phyloP scores from a whole-genome alignment of 2,797 vertebrate genomes.

The Ara ararauna region DNA sequence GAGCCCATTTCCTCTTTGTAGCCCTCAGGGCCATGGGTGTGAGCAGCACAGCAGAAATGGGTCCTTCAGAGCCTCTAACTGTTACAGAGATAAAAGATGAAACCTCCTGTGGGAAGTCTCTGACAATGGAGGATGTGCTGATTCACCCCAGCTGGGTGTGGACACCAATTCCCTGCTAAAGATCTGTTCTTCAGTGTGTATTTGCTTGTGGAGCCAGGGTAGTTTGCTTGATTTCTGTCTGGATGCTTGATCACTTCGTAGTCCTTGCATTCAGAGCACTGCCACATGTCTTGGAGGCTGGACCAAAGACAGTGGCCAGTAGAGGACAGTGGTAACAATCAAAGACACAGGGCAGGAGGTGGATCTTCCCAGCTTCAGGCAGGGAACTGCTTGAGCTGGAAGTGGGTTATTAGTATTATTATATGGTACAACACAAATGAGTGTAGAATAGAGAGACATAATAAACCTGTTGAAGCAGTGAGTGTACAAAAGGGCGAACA shows the following conservation, averaged over 20 bases:
- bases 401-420: not conserved
- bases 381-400: not conserved
- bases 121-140: not conserved
- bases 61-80: not conserved
- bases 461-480: not conserved
- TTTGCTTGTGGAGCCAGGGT: not conserved
- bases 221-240: not conserved
- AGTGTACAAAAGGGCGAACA: not conserved
- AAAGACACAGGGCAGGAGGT: not conserved
- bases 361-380: not conserved
- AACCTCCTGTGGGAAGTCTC: not conserved
- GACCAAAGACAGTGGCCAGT: not conserved
- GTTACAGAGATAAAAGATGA: not conserved
- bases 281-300: not conserved
- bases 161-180: not conserved
- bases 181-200: not conserved
- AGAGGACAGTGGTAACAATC: not conserved
- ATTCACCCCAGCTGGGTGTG: not conserved
- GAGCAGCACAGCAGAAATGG: not conserved
- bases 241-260: not conserved
- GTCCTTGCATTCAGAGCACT: not conserved
- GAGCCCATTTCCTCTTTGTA: conserved; percentile 22
- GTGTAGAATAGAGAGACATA: not conserved
- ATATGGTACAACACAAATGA: not conserved
- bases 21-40: not conserved